phyloP scores from a whole-genome alignment of 2,888 invertebrate species.

The Andrena praecox region DNA sequence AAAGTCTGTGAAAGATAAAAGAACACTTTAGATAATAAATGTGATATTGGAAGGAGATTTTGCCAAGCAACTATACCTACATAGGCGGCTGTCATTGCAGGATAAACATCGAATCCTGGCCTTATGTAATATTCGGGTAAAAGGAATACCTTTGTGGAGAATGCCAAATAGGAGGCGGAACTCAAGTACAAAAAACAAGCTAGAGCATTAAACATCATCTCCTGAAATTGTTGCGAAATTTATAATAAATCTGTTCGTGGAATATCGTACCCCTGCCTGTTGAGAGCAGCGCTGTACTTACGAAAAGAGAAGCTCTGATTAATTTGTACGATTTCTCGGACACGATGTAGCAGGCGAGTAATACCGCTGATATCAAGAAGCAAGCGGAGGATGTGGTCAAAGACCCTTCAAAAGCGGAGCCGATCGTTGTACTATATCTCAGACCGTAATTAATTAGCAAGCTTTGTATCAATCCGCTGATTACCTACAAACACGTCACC shows the following conservation, averaged over 20 bases:
- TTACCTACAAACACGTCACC: constrained; percentile 85
- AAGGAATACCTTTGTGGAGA: constrained; percentile 91
- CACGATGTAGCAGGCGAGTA: constrained; percentile 92
- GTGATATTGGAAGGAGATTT: too few species aligned
- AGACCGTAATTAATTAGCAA: constrained; percentile 92
- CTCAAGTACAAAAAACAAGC: constrained; percentile 92
- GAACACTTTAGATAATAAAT: not conserved
- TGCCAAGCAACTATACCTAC: constrained; percentile 87
- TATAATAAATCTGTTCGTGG: not conserved
- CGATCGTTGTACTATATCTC: constrained; percentile 90
- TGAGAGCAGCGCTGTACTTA: constrained; percentile 86
- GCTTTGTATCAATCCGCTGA: constrained; percentile 94
- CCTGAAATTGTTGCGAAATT: constrained; percentile 86
- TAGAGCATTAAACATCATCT: constrained; percentile 91
- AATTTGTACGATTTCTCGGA: constrained; percentile 91
- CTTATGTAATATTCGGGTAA: constrained; percentile 91
- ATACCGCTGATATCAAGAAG: constrained; percentile 90
- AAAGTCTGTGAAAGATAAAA: constrained; percentile 89
- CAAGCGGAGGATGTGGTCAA: constrained; percentile 93
- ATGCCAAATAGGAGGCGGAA: constrained; percentile 92
- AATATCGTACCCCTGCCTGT: too few species aligned
- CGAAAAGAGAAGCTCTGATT: constrained; percentile 93
- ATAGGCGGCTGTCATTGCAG: constrained; percentile 95
- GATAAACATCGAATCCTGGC: constrained; percentile 93
- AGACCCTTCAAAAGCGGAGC: constrained; percentile 92